Evolutionary conservation across 2,888 invertebrate genomes (phyloP).

Genomic region (Diogma glabrata): DNA sequence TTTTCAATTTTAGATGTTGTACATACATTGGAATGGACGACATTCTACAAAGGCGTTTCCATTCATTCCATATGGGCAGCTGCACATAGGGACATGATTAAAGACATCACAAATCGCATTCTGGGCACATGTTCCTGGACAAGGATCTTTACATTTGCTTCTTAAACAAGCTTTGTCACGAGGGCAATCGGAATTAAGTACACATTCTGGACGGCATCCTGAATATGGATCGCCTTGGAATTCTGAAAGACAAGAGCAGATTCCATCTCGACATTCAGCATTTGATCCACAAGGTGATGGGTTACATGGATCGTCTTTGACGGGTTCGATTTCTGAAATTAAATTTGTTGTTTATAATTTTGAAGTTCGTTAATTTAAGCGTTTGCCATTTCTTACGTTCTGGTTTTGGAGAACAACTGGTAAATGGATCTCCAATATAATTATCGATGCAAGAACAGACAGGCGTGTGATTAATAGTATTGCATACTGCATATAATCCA

Average conservation of each 20-base stretch:
- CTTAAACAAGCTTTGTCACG: slow-evolving; percentile 54
- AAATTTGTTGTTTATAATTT: neutral
- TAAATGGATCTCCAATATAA: slow-evolving; percentile 63
- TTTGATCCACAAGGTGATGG: slow-evolving; percentile 62
- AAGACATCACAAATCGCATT: slow-evolving; percentile 65
- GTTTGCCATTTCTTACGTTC: slow-evolving; percentile 25
- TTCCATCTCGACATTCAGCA: slow-evolving; percentile 51
- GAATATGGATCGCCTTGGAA: slow-evolving; percentile 64
- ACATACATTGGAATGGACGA: slow-evolving; percentile 25
- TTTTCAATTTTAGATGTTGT: slow-evolving; percentile 12
- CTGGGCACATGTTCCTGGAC: slow-evolving; percentile 63
- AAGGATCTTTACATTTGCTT: slow-evolving; percentile 68
- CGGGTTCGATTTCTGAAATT: slow-evolving; percentile 20
- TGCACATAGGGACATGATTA: slow-evolving; percentile 67
- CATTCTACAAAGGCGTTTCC: slow-evolving; percentile 63
- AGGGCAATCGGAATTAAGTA: slow-evolving; percentile 61
- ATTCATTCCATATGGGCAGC: slow-evolving; percentile 53
- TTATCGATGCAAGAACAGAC: slow-evolving; percentile 59
- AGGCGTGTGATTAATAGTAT: slow-evolving; percentile 60
- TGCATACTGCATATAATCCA: slow-evolving; percentile 49
- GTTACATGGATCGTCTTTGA: slow-evolving; percentile 40
- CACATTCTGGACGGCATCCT: slow-evolving; percentile 70
- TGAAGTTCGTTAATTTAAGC: too few relatives aligned
- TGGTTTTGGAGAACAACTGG: slow-evolving; percentile 42
- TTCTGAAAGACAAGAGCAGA: slow-evolving; percentile 56